Base-by-base conservation (phyloP, 2,888 invertebrate species). In the Mycalesis mineus region DNA sequence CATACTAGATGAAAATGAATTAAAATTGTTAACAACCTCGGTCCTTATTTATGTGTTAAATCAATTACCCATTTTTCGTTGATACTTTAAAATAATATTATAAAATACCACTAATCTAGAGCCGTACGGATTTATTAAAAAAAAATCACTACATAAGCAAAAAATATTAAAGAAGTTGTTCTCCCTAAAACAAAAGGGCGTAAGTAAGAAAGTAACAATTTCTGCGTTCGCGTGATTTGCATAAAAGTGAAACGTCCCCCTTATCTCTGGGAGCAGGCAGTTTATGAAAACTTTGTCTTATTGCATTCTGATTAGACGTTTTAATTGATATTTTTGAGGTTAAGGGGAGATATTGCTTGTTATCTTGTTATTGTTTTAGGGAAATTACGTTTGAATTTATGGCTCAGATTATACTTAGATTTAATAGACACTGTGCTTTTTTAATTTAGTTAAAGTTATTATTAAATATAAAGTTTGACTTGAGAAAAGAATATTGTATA, bases 281-380 rank as follows among this genome's bases (percentile, higher is more conserved):
- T 86, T 86, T 82, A 74, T 75, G 82, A 82, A 87, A 88, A 88
- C 84, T 87, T 82, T 75, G 82, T 81, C 78, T 82, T 80, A 82
- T 82, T 84, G 78, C 80, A 75, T 82, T 86, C 80, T 79, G 77
- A 85, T 85, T 84, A 82, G 60, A 56, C 39, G 49, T 55, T 61
- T 65, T 79, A 78, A 81, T 82, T 82, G 72, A 71, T 69, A 69
- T 77, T 81, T 75, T 60, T 58, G 33, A 60, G 60, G 59, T 64
- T 58, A 65, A 66, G 64, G 44, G 54, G 37, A 8, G 29, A 54
- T 40, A 47, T 52, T 47, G 31, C 44, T 22, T 45, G 50, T 57
- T 57, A 33, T 57, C 47, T 47, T 41, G 53, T 52, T 41, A 42
- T 36, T 31, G 52, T 49, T 17, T 49, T 49, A 17, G 31, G 41